These are phyloP conservation scores for Drosophila robusta DNA, from an alignment of 2,888 invertebrate genomes.

Conservation along the genomic window DNA sequence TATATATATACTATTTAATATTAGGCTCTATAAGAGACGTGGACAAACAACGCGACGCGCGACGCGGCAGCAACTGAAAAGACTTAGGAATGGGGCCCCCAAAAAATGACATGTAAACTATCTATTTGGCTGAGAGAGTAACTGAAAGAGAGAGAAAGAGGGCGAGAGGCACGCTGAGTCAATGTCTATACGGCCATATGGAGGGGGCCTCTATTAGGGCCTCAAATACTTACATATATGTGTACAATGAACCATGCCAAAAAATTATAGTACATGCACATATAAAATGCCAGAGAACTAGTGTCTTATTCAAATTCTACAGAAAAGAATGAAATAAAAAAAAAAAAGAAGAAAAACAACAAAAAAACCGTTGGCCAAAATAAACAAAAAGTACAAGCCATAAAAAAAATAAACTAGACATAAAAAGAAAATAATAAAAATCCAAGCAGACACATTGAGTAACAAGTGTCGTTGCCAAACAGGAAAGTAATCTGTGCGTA, in stretches of 20 bases:
- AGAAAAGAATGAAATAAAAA: conserved; percentile 35
- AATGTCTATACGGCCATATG: conserved; percentile 54
- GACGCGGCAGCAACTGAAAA: conserved; percentile 62
- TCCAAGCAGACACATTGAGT: conserved; percentile 64
- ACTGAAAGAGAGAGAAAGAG: conserved; percentile 25
- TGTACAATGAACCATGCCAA: conserved; percentile 80
- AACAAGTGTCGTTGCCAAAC: conserved; percentile 64
- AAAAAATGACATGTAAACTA: conserved; percentile 40
- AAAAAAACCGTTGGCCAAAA: conserved; percentile 54
- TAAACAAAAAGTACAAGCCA: conserved; percentile 52
- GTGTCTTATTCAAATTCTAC: conserved; percentile 65
- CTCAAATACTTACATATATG: conserved; percentile 28
- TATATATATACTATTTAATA: conserved; percentile 11
- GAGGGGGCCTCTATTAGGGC: conserved; percentile 41
- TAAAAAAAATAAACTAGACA: conserved; percentile 47
- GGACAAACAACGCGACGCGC: conserved; percentile 64
- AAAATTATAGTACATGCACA: conserved; percentile 43
- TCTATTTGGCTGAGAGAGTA: conserved; percentile 19
- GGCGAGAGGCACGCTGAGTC: conserved; percentile 37
- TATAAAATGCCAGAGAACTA: conserved; percentile 46
- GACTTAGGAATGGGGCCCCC: conserved; percentile 48
- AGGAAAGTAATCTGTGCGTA: conserved; percentile 14
- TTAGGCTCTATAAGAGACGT: conserved; percentile 28
- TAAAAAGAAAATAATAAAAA: conserved; percentile 56
- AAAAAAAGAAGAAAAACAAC: conserved; percentile 21